Evolutionary conservation across 2,888 invertebrate species (phyloP).

Genomic region (Drosophila austrosaltans): DNA sequence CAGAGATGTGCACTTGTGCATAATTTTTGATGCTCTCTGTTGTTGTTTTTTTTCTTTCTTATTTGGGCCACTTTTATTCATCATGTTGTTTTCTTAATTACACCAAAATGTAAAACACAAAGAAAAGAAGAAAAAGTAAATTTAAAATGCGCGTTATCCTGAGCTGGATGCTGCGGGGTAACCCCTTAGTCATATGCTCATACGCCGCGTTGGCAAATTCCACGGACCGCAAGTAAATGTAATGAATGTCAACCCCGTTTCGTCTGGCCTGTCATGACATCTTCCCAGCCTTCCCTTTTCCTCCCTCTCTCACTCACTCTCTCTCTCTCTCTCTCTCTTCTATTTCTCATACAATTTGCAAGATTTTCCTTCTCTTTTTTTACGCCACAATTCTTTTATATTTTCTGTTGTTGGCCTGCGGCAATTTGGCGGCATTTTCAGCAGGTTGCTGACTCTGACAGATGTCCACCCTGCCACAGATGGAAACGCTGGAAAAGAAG

Average conservation of each 20-base stretch:
- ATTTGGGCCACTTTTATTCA: conserved; percentile 48
- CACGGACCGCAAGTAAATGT: conserved; percentile 48
- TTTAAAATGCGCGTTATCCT: conserved; percentile 61
- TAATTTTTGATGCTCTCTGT: conserved; percentile 56
- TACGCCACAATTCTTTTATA: conserved; percentile 22
- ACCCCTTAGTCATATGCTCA: conserved; percentile 57
- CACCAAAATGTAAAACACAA: conserved; percentile 55
- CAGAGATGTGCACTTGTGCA: conserved; percentile 69
- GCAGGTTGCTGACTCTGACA: conserved; percentile 48
- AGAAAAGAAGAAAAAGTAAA: conserved; percentile 63
- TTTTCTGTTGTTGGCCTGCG: conserved; percentile 41
- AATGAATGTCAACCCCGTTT: conserved; percentile 67
- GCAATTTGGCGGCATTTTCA: conserved; percentile 55
- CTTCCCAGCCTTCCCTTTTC: background rate
- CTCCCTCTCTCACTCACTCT: conserved; percentile 5
- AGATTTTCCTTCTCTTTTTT: background rate
- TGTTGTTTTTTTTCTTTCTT: background rate
- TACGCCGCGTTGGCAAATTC: conserved; percentile 62
- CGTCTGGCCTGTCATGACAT: conserved; percentile 18
- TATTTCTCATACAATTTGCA: background rate
- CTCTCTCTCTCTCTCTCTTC: background rate
- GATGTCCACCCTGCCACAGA: conserved; percentile 40
- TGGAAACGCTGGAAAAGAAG: background rate
- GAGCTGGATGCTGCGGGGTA: conserved; percentile 47
- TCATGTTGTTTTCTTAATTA: conserved; percentile 74